Evolutionary conservation across 2,797 vertebrate genomes (phyloP).

Genomic region (Anisognathus igniventris): DNA sequence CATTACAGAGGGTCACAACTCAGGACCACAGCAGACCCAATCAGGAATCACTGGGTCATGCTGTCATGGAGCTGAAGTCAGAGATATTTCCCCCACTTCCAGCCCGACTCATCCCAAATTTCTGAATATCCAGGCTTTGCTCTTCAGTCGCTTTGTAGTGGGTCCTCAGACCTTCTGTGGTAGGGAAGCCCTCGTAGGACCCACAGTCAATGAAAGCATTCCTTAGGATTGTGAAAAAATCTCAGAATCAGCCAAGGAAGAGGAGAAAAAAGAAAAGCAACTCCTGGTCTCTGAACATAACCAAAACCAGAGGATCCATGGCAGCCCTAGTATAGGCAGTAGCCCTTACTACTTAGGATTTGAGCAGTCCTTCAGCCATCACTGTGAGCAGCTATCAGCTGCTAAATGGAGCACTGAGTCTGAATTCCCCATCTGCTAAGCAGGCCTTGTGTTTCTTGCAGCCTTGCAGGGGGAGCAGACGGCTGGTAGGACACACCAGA

Average conservation of each 20-base stretch:
- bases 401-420: background rate
- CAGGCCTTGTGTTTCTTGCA: background rate
- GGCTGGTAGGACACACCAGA: constrained; percentile 3
- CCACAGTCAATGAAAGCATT: background rate
- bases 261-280: background rate
- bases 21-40: background rate
- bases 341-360: background rate
- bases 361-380: background rate
- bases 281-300: background rate
- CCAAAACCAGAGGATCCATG: accelerated
- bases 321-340: background rate
- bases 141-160: background rate
- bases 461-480: background rate
- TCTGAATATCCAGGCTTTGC: background rate
- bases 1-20: background rate
- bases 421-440: background rate
- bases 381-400: background rate
- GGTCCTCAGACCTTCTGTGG: background rate
- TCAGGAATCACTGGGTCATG: background rate
- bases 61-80: background rate
- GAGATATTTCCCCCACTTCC: accelerated
- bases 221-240: background rate
- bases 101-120: background rate
- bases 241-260: background rate
- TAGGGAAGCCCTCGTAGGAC: accelerated